Base-by-base conservation (phyloP, 2,113 vertebrate species). In the Toxotes chatareus region DNA sequence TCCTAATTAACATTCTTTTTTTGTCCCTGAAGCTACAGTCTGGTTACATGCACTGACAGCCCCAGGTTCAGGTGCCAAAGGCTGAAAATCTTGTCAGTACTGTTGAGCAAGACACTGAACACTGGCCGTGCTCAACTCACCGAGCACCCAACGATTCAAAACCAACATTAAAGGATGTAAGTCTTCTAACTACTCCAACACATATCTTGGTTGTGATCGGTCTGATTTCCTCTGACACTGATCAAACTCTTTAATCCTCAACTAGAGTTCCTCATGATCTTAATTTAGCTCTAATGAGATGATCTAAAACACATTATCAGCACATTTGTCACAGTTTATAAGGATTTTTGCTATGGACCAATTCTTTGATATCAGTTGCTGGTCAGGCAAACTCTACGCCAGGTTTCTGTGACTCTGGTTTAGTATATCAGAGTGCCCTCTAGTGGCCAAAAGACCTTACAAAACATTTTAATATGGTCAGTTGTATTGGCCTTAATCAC, bases 221-320 rank as follows among this genome's bases (percentile, higher is more conserved):
- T 31, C 42, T 12, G 14, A 63, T 44, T 49, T 44, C 11, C 4
- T 44, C 42, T 3, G 31, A 78, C n/a, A 40, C 56, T 42, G 46
- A 53, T 62, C 5, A 47, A 34, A 53, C 38, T 53, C 17, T 16
- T 62, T 44, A 27, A 49, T 21, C 65, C 16, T 42, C 6, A 7
- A 12, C 34, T 21, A 23, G 62, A 49, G 11, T 32, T 53, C n/a
- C 31, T 49, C 2, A 46, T 36, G 2, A 23, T 44, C 17, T 31
- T 70, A n/a, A 34, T 27, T 38, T 44, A 80, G 38, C 42, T 57
- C 17, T 70, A 17, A 56, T 34, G 5, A 47, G 40, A 57, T 62
- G 46, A 65, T 16, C 8, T 11, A 38, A 56, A 44, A 74, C 3
- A 47, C 59, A 12, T n/a, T 2, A 4, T 8, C 7, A n/a, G 12